Conservation (phyloP, 2,888 invertebrate genomes). For the Tipula vernalis region DNA sequence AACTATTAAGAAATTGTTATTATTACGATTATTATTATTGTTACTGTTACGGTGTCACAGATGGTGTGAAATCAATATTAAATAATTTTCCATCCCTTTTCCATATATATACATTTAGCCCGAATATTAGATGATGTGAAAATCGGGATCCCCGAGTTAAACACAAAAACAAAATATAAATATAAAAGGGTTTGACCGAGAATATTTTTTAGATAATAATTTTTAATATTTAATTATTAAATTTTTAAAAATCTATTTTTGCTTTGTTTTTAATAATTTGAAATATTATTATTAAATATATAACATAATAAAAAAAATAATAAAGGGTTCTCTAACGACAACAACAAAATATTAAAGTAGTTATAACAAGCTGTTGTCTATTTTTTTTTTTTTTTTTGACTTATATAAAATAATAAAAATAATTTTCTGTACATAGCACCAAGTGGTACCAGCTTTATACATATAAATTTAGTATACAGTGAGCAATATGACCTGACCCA, state of each 20-base stretch:
- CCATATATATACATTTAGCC: background rate
- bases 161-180: background rate
- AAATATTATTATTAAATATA: background rate
- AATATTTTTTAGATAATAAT: background rate
- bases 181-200: background rate
- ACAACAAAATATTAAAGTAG: background rate
- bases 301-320: background rate
- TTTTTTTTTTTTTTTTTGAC: conserved; percentile 5
- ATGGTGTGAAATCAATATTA: background rate
- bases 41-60: background rate
- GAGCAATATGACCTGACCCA: background rate
- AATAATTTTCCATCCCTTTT: background rate
- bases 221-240: background rate
- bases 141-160: background rate
- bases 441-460: background rate
- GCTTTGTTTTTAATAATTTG: background rate
- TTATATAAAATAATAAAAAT: conserved; percentile 8
- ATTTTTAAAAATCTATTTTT: background rate
- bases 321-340: background rate
- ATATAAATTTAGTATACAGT: background rate
- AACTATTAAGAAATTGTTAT: background rate
- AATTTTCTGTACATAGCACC: background rate
- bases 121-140: background rate
- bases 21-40: background rate
- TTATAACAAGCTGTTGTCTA: conserved; percentile 11